These are phyloP conservation scores for Sorex fumeus DNA, from an alignment of 2,113 vertebrate genomes.

Conservation along the genomic window DNA sequence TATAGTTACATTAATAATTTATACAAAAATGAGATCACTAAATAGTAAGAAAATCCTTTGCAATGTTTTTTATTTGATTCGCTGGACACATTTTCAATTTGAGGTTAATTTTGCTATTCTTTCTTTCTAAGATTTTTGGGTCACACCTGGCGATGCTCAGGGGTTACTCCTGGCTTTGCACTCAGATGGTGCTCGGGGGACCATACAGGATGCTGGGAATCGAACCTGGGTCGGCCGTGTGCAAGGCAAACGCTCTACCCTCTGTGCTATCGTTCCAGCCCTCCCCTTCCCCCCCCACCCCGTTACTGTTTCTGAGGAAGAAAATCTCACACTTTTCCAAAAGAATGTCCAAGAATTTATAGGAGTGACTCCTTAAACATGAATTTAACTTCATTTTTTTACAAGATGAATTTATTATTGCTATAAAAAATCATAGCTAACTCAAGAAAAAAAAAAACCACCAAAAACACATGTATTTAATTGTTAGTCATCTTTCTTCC, in stretches of 20 bases:
- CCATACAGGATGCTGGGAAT: too few relatives aligned
- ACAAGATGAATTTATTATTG: too few relatives aligned
- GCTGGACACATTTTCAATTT: background rate
- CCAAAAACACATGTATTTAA: background rate
- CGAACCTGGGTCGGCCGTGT: too few relatives aligned
- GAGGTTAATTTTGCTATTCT: slow-evolving; percentile 10
- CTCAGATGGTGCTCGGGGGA: too few relatives aligned
- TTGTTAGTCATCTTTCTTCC: background rate
- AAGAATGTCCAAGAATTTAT: background rate
- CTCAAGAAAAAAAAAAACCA: too few relatives aligned
- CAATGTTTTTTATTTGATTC: background rate
- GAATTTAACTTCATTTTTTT: background rate
- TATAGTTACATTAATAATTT: background rate
- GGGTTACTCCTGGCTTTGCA: too few relatives aligned
- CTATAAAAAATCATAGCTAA: too few relatives aligned
- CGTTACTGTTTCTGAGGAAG: slow-evolving; percentile 45
- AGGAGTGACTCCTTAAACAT: background rate
- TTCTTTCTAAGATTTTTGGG: too few relatives aligned
- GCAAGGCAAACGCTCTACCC: too few relatives aligned
- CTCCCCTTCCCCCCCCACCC: too few relatives aligned
- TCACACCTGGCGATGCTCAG: too few relatives aligned
- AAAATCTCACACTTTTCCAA: background rate
- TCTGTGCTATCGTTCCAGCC: too few relatives aligned
- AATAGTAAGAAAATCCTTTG: background rate
- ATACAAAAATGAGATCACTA: slow-evolving; percentile 22